Percentiles rank a stretch among this genome's conserved stretches.
Evolutionary conservation across 2,888 invertebrate species (phyloP).

Genomic region (Philopedon plagiatum): DNA sequence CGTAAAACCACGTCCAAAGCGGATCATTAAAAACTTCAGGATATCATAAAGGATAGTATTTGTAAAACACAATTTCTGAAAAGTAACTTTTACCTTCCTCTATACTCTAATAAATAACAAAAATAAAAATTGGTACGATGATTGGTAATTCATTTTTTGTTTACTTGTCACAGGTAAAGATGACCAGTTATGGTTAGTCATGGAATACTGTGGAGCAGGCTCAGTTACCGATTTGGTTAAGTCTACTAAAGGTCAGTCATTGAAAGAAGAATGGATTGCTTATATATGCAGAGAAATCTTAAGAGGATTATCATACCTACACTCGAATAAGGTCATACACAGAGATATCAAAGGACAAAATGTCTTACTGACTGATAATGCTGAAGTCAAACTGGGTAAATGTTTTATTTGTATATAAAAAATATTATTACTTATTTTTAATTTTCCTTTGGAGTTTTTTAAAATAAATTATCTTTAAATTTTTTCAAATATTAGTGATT

Average conservation of each 20-base stretch:
- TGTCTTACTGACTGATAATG: constrained; percentile 98
- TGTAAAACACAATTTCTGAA: no score
- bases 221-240: constrained; percentile 99
- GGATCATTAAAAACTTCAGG: no score
- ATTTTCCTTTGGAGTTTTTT: no score
- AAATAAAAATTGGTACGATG: no score
- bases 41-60: no score
- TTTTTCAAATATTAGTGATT: no score
- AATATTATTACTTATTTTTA: no score
- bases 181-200: constrained; percentile 99
- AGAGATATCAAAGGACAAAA: constrained; percentile 99
- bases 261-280: constrained; percentile 99
- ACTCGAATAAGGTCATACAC: constrained; percentile 99
- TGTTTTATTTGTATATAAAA: no score
- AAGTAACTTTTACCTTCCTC: no score
- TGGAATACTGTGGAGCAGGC: constrained; percentile 99
- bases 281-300: constrained; percentile 98
- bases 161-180: constrained; percentile 82
- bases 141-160: not conserved
- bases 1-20: no score
- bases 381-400: constrained; percentile 97
- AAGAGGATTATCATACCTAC: constrained; percentile 96
- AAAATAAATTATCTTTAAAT: no score
- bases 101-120: no score
- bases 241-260: constrained; percentile 97